Conservation (phyloP, 2,888 invertebrate genomes). For the Mylabris sibirica region DNA sequence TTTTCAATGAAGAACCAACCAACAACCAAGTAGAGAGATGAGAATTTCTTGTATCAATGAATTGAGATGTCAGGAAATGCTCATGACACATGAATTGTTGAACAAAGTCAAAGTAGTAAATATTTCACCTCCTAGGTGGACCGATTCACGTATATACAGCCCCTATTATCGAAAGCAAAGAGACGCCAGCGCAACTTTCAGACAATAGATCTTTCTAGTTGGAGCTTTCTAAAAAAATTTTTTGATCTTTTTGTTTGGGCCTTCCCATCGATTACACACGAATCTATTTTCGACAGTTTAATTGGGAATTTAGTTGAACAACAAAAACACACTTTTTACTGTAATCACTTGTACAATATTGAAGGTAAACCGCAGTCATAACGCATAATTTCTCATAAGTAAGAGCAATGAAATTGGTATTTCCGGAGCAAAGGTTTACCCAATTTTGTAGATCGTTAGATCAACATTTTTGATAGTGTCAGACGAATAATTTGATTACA, state of each 20-base stretch:
- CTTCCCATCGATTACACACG: constrained; percentile 27
- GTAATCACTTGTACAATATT: background rate
- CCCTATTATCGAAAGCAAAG: constrained; percentile 41
- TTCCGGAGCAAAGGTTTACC: constrained; percentile 44
- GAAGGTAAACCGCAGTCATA: constrained; percentile 16
- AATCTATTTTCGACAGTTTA: background rate
- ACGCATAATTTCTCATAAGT: constrained; percentile 18
- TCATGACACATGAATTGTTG: constrained; percentile 50
- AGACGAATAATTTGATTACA: background rate
- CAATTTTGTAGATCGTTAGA: constrained; percentile 42
- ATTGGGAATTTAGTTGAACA: background rate
- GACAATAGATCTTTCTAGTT: constrained; percentile 33
- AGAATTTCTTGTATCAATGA: constrained; percentile 37
- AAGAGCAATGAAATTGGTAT: constrained; percentile 33
- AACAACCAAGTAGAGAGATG: background rate
- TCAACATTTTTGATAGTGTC: constrained; percentile 15
- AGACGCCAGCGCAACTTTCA: constrained; percentile 51
- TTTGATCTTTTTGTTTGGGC: constrained; percentile 32
- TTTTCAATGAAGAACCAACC: constrained; percentile 48
- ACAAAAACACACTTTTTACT: background rate
- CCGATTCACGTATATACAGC: constrained; percentile 27
- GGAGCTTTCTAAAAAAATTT: constrained; percentile 30
- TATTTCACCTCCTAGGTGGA: constrained; percentile 52
- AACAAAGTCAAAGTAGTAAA: constrained; percentile 55
- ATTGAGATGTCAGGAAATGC: constrained; percentile 58